A percentile compares a stretch with the other conserved stretches of the same genome.
Conservation (phyloP, 2,113 vertebrate species). For the Phasianus colchicus region DNA sequence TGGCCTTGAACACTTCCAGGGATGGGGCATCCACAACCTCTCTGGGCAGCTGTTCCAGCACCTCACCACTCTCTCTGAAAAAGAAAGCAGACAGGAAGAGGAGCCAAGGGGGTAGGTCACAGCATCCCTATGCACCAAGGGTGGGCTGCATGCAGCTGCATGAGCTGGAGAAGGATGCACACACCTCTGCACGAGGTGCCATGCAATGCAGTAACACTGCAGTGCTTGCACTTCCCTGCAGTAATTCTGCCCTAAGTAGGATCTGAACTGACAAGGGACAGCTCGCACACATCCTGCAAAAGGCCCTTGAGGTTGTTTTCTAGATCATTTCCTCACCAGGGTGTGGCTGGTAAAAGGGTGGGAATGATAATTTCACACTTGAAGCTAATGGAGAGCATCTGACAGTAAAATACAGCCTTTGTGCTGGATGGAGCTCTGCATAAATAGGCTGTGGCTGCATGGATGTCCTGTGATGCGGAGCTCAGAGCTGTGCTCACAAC, state of each 20-base stretch:
- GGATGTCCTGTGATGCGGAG: not conserved
- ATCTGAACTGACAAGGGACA: slow-evolving; percentile 47
- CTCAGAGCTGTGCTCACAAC: not conserved
- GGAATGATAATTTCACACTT: slow-evolving; percentile 58
- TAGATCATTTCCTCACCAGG: slow-evolving; percentile 54
- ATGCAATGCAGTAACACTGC: fast-evolving
- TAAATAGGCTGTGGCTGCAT: slow-evolving; percentile 26
- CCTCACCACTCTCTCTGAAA: no score
- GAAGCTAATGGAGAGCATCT: slow-evolving; percentile 59
- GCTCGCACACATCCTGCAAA: not conserved
- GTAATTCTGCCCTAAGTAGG: not conserved
- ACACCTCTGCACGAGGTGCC: not conserved
- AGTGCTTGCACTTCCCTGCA: not conserved
- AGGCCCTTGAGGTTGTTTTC: slow-evolving; percentile 35
- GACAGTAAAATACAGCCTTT: slow-evolving; percentile 33
- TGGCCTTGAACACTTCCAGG: no score
- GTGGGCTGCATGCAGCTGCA: fast-evolving
- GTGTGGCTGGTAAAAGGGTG: slow-evolving; percentile 47
- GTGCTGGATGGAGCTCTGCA: not conserved
- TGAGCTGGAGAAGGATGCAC: not conserved
- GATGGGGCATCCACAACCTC: no score
- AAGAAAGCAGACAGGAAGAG: not conserved
- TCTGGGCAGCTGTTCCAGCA: no score
- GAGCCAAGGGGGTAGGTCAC: not conserved
- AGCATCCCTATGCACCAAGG: fast-evolving